A percentile compares a stretch with the other conserved stretches of the same genome.
phyloP scores from a whole-genome alignment of 2,797 vertebrate genomes.

The Gila robusta region DNA sequence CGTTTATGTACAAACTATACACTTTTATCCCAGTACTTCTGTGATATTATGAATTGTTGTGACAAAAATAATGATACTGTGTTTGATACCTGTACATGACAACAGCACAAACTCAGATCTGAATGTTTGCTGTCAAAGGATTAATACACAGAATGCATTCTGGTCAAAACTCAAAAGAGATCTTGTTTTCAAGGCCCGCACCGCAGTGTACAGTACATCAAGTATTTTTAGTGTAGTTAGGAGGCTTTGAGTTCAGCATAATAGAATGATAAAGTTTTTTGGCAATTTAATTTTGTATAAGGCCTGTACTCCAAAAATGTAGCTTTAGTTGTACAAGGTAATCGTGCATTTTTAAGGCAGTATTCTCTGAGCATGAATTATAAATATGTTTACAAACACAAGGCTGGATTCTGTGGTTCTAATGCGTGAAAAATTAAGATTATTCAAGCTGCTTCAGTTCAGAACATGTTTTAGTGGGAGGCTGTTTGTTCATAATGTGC shows the following conservation, averaged over 20 bases:
- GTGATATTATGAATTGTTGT: background rate
- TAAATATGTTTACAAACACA: conserved; percentile 7
- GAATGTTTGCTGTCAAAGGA: background rate
- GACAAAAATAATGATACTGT: background rate
- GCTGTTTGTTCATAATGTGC: conserved; percentile 3
- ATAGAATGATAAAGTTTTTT: background rate
- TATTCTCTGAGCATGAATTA: conserved; percentile 6
- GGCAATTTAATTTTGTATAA: background rate
- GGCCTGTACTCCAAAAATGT: background rate
- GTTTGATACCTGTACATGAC: background rate
- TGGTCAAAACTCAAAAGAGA: background rate
- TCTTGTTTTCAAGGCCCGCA: background rate
- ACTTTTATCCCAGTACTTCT: background rate
- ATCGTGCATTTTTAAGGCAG: background rate
- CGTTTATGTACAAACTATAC: background rate
- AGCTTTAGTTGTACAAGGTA: background rate
- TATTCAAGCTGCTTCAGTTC: background rate
- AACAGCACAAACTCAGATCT: background rate
- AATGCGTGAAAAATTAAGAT: background rate
- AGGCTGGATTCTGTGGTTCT: background rate
- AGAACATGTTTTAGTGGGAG: conserved; percentile 25
- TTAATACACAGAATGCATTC: background rate
- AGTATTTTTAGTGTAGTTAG: background rate
- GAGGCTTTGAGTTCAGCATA: background rate
- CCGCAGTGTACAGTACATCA: background rate